Base-by-base conservation (phyloP, 2,113 vertebrate species). In the Lanius collurio region DNA sequence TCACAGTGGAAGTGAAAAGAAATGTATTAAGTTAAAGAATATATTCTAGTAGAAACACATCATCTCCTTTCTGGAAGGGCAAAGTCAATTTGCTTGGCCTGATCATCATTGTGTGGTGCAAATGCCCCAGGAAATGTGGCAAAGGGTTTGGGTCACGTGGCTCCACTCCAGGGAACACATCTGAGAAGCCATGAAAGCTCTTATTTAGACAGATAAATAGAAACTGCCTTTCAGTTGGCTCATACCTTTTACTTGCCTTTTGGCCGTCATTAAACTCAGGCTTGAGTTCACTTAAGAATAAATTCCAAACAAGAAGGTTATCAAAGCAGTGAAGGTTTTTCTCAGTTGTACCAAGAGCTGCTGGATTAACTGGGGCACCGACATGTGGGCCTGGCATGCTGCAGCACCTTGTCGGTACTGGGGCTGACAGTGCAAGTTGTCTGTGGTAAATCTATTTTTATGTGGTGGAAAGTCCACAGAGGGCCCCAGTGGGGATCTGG, bases 401-500 rank as follows among this genome's bases (percentile, higher is more conserved):
- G 35, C 68, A 41, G 42, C 80, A 69, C 64, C 35, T 87, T 28
- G 1, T 11, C 0, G 0, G 16, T 35, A 13, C 78, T 41, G 78
- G 6, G 0, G 84, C 81, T 59, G 44, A 52, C 4, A 20, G 39
- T 15, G n/a, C 37, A n/a, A 83, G 17, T 10, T 62, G 15, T 78
- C 87, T 81, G 60, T 55, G 79, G 46, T 83, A 63, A 70, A 59
- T 59, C 71, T 95, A 83, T 76, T 92, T 97, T 95, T 83, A 42
- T 3, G 1, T 1, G 4, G 16, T 42, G 75, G 90, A 93, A 97
- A 96, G 83, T 90, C 94, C 94, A 75, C 7, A 0, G 68, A 47
- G 52, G 76, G 11, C 50, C 55, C 39, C 5, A 0, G 13, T 20
- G 60, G 30, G 37, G 23, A 39, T 57, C 68, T 50, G 30, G 22